Percentiles rank a stretch among this genome's conserved stretches.
Evolutionary conservation across 2,113 vertebrate species (phyloP).

Genomic region (Emydura subglobosa): DNA sequence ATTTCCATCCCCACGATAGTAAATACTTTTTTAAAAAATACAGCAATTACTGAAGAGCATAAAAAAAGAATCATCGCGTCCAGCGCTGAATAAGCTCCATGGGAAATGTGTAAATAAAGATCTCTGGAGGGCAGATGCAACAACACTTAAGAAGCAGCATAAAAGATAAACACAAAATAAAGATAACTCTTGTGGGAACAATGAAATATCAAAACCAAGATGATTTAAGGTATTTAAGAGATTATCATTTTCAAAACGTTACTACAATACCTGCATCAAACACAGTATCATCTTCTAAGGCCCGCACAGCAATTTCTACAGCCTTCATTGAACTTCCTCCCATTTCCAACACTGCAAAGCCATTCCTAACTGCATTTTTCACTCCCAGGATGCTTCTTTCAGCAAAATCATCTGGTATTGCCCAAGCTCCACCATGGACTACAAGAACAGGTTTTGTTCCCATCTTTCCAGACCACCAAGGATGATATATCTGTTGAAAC

Average conservation of each 20-base stretch:
- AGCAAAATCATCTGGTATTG: conserved; percentile 69
- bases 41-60: neutral
- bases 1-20: neutral
- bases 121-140: neutral
- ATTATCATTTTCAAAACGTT: neutral
- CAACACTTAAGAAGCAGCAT: neutral
- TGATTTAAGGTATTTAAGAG: neutral
- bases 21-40: neutral
- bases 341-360: conserved; percentile 58
- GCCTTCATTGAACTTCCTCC: conserved; percentile 72
- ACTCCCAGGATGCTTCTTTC: conserved; percentile 70
- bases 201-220: neutral
- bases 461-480: neutral
- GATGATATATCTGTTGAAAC: neutral
- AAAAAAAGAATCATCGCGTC: neutral
- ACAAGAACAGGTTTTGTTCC: conserved; percentile 77
- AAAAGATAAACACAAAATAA: neutral
- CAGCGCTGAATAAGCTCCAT: neutral
- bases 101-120: neutral
- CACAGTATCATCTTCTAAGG: conserved; percentile 74
- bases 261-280: conserved; percentile 73
- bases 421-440: conserved; percentile 82
- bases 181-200: neutral
- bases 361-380: conserved; percentile 63
- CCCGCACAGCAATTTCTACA: conserved; percentile 76